These are phyloP conservation scores for Prunella strophiata DNA, from an alignment of 2,797 vertebrate genomes.

Conservation along the genomic window DNA sequence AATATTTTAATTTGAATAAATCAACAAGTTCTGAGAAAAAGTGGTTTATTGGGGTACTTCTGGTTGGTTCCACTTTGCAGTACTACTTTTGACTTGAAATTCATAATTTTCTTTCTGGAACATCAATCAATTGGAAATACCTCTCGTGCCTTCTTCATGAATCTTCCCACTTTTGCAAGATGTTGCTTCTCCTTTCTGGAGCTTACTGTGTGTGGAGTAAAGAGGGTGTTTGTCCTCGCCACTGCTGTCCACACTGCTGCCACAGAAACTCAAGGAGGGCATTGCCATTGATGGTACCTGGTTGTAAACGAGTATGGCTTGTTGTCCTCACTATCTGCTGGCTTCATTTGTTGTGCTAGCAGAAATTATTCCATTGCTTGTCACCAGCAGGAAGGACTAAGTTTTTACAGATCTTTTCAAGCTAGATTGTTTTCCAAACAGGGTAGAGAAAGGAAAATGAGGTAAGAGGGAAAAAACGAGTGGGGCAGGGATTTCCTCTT, in stretches of 20 bases:
- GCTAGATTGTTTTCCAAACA: background rate
- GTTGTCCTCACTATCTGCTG: background rate
- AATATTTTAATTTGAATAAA: background rate
- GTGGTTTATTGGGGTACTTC: background rate
- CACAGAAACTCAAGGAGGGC: background rate
- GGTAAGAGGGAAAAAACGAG: background rate
- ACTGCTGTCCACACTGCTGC: background rate
- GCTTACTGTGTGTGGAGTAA: background rate
- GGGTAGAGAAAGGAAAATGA: background rate
- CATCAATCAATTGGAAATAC: background rate
- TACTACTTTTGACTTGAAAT: background rate
- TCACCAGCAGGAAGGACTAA: background rate
- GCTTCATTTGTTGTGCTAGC: background rate
- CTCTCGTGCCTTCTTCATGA: background rate
- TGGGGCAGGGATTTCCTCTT: conserved; percentile 40
- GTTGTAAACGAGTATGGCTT: background rate
- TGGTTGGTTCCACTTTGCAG: background rate
- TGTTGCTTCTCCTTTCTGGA: background rate
- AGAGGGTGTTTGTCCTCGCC: background rate
- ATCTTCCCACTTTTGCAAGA: background rate
- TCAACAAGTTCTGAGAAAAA: background rate
- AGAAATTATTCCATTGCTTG: background rate
- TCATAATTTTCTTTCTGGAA: background rate
- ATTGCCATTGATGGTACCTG: background rate
- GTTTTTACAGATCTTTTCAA: background rate